A percentile compares a stretch with the other conserved stretches of the same genome.
Conservation (phyloP, 2,888 invertebrate genomes). For the Plusia festucae region DNA sequence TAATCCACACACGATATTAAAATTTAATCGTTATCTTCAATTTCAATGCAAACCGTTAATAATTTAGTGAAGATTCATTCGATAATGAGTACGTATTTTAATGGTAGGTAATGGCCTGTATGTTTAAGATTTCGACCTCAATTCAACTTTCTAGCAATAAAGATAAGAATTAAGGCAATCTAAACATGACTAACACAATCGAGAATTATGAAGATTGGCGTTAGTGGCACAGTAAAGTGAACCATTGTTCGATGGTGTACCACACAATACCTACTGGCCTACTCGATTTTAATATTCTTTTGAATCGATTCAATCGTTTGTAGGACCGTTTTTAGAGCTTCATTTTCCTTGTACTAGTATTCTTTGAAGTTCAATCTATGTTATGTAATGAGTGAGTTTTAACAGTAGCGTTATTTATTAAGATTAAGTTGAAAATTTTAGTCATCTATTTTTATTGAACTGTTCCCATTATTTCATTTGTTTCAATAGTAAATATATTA, state of each 20-base stretch:
- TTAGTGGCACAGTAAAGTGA: conserved; percentile 69
- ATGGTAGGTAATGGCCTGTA: conserved; percentile 30
- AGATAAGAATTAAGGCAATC: conserved; percentile 79
- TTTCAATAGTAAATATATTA: no score
- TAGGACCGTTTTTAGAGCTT: neutral
- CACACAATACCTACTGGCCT: conserved; percentile 22
- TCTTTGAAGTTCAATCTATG: neutral
- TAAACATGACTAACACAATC: conserved; percentile 71
- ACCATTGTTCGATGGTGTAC: conserved; percentile 48
- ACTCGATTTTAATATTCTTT: conserved; percentile 51
- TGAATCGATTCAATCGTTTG: conserved; percentile 15
- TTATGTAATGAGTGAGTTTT: neutral
- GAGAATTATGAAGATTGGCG: conserved; percentile 76
- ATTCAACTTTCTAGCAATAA: conserved; percentile 65
- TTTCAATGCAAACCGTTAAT: conserved; percentile 38
- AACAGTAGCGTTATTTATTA: neutral
- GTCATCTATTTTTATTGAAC: no score
- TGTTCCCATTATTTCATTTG: no score
- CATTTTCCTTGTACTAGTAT: neutral
- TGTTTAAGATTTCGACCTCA: conserved; percentile 48
- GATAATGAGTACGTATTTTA: conserved; percentile 38
- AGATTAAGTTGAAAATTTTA: no score
- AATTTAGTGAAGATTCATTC: conserved; percentile 21
- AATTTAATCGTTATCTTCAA: conserved; percentile 15
- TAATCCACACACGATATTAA: neutral